These are phyloP conservation scores for Bilobella aurantiaca DNA, from an alignment of 1,140 invertebrate species.

Conservation along the genomic window DNA sequence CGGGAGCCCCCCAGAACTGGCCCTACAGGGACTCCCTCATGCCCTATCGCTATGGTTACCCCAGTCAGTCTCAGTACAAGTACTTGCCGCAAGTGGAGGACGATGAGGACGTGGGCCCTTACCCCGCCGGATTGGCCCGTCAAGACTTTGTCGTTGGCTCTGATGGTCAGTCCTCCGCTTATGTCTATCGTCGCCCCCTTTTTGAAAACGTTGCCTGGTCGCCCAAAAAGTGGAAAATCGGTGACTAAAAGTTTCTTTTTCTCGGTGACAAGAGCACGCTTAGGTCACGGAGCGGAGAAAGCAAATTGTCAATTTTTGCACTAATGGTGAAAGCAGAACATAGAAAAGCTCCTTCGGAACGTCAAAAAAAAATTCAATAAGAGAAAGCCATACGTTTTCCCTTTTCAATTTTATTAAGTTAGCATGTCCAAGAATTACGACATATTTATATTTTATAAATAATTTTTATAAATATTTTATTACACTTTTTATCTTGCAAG, in stretches of 20 bases:
- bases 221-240: neutral
- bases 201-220: neutral
- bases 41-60: slow-evolving; percentile 32
- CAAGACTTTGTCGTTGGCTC: slow-evolving; percentile 19
- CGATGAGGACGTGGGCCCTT: slow-evolving; percentile 23
- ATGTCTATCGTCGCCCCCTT: neutral
- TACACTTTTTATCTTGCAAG: too few relatives aligned
- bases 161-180: slow-evolving; percentile 6
- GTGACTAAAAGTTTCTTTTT: neutral
- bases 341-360: too few relatives aligned
- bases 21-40: slow-evolving; percentile 25
- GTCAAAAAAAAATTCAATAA: too few relatives aligned
- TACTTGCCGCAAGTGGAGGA: slow-evolving; percentile 28
- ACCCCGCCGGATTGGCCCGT: slow-evolving; percentile 6
- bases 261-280: too few relatives aligned
- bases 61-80: slow-evolving; percentile 24
- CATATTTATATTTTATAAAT: neutral
- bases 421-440: neutral
- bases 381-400: too few relatives aligned
- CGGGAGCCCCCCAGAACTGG: slow-evolving; percentile 21
- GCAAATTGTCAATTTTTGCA: too few relatives aligned
- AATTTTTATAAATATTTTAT: neutral
- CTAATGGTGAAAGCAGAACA: too few relatives aligned
- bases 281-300: too few relatives aligned
- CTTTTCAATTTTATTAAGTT: neutral